Base-by-base conservation (phyloP, 2,797 vertebrate species). In the Chrysocyon brachyurus region DNA sequence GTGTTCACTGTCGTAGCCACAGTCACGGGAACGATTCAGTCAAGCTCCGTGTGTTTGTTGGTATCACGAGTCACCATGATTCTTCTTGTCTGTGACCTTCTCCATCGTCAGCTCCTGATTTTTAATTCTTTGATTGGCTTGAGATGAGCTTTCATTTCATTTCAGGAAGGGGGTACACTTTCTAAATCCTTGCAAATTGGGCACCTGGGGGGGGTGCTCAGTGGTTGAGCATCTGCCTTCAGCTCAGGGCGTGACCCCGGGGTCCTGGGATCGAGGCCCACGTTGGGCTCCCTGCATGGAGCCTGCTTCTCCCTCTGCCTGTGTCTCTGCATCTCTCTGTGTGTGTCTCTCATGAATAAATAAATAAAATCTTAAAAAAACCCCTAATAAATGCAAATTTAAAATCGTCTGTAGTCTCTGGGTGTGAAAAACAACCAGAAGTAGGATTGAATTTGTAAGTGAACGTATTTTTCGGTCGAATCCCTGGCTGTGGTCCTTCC, bases 21-120 rank as follows among this genome's bases (percentile, higher is more conserved):
- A 31, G 21, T 28, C n/a, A 87, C 5, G 7, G 11, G 33, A 26
- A 49, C 14, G 6, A 14, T 12, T 56, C 36, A 1, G 4, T 16
- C 11, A 16, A 22, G 28, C 64, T 4, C 22, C 1, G 0, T 3
- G n/a, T 4, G 6, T 7, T 40, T 28, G 26, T 7, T n/a, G 73
- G 28, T 21, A 40, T 46, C 28, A 3, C 3, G 0, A 5, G 24
- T 90, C 24, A 9, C 63, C 36, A 28, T 2, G 5, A 9, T 9
- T 9, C 77, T 49, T 79, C 22, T n/a, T 15, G 17, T 1, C 2
- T 6, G 21, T 3, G 46, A n/a, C 59, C 46, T 56, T 79, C 87
- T 16, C 73, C 0, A 2, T 90, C 19, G 26, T 33, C 3, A 17
- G 56, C 46, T 64, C 52, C 31, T n/a, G 21, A 79, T 22, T 68